Evolutionary conservation across 2,888 invertebrate genomes (phyloP).

Genomic region (Therioaphis trifolii): DNA sequence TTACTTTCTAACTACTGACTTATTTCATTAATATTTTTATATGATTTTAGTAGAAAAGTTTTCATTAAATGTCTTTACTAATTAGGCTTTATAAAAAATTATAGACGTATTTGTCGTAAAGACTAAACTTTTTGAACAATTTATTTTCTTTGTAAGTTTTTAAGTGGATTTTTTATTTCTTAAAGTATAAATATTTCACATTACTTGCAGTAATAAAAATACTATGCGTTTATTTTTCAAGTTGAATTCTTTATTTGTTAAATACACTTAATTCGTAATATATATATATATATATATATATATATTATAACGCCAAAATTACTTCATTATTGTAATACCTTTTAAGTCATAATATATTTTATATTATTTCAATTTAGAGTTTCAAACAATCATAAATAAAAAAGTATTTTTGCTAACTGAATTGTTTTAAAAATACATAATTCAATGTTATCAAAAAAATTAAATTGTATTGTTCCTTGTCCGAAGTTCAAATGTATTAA

Average conservation of each 20-base stretch:
- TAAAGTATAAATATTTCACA: slow-evolving; percentile 29
- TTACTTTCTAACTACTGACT: neutral
- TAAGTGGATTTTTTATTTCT: slow-evolving; percentile 5
- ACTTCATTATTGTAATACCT: neutral
- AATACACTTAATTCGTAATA: neutral
- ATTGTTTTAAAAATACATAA: too few relatives aligned
- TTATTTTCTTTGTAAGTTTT: slow-evolving; percentile 43
- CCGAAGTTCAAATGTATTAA: too few relatives aligned
- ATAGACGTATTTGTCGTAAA: slow-evolving; percentile 12
- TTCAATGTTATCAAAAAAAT: too few relatives aligned
- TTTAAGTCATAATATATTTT: neutral
- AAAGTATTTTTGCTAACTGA: slow-evolving; percentile 2
- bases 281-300: too few relatives aligned
- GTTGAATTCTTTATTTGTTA: slow-evolving; percentile 3
- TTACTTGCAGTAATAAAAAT: slow-evolving; percentile 3
- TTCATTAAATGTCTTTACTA: neutral
- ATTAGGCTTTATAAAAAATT: slow-evolving; percentile 4
- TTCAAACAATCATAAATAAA: slow-evolving; percentile 1
- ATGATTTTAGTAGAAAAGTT: slow-evolving; percentile 43
- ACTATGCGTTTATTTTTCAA: slow-evolving; percentile 25
- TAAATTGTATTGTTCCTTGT: too few relatives aligned
- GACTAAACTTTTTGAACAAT: slow-evolving; percentile 27
- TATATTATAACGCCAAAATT: too few relatives aligned
- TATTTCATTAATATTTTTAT: neutral
- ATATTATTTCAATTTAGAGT: neutral